These are phyloP conservation scores for Odontophorus gujanensis DNA, from an alignment of 2,113 vertebrate species.

Conservation along the genomic window DNA sequence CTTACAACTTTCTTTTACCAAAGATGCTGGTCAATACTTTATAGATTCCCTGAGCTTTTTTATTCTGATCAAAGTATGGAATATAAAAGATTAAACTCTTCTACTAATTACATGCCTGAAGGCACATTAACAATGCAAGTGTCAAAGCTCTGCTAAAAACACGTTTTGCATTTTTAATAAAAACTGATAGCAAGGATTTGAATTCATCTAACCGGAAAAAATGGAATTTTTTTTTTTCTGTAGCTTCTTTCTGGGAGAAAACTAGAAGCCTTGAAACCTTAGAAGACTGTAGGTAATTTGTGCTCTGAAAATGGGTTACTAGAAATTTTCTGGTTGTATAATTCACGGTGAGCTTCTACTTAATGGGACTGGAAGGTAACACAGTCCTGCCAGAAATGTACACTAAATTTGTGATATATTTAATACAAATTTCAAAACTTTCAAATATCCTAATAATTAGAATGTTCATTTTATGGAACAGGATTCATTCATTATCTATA, in stretches of 20 bases:
- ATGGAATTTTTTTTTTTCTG: conserved; percentile 77
- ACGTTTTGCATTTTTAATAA: conserved; percentile 83
- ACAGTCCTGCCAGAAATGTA: not conserved
- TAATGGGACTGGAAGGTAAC: not conserved
- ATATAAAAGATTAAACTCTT: conserved; percentile 86
- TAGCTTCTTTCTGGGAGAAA: conserved; percentile 52
- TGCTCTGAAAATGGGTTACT: conserved; percentile 21
- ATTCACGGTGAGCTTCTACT: not conserved
- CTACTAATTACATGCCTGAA: conserved; percentile 87
- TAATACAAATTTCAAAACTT: not conserved
- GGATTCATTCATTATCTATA: not conserved
- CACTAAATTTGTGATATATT: not conserved
- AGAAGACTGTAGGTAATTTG: conserved; percentile 53
- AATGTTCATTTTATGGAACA: not conserved
- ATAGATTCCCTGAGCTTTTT: conserved; percentile 78
- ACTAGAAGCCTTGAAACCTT: conserved; percentile 34
- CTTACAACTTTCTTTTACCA: conserved; percentile 74
- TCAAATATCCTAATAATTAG: not conserved
- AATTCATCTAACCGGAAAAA: conserved; percentile 81
- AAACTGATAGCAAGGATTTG: conserved; percentile 79
- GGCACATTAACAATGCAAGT: conserved; percentile 86
- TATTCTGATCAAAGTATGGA: conserved; percentile 81
- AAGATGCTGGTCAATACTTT: conserved; percentile 82
- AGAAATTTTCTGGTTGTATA: not conserved
- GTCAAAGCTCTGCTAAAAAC: conserved; percentile 82